Evolutionary conservation across 1,140 invertebrate species (phyloP).

Genomic region (Platyscapa corneri): DNA sequence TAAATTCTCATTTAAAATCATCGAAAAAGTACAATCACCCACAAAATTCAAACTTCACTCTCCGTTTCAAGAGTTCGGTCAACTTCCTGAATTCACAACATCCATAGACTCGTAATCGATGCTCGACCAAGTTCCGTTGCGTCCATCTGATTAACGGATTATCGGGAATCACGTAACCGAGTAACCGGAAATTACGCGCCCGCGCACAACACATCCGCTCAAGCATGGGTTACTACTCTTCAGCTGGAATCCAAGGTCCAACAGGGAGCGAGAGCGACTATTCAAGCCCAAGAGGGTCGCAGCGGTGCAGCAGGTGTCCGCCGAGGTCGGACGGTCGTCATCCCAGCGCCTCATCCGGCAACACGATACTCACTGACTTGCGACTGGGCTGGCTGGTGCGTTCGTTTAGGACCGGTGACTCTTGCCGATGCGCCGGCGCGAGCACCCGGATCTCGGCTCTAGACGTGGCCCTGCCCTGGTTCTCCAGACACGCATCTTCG

Average conservation of each 20-base stretch:
- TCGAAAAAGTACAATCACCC: not conserved
- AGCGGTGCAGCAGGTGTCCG: conserved; percentile 66
- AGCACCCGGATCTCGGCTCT: conserved; percentile 68
- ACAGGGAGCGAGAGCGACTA: not conserved
- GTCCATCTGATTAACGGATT: not conserved
- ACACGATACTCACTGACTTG: conserved; percentile 71
- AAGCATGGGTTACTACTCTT: not conserved
- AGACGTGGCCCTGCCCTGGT: conserved; percentile 30
- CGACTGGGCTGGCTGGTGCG: conserved; percentile 52
- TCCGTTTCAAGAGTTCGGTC: not conserved
- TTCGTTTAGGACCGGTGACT: conserved; percentile 23
- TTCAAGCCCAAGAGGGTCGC: conserved; percentile 51
- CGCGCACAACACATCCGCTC: not conserved
- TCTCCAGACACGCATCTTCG: not conserved
- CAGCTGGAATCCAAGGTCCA: not conserved
- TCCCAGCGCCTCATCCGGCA: conserved; percentile 67
- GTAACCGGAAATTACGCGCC: not conserved
- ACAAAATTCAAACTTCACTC: not conserved
- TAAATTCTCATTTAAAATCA: not conserved
- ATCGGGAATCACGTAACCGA: too few relatives aligned
- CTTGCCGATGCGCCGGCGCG: conserved; percentile 61
- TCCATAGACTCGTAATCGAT: too few relatives aligned
- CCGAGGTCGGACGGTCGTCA: conserved; percentile 61
- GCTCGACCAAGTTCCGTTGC: not conserved
- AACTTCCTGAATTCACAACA: too few relatives aligned